Evolutionary conservation across 2,888 invertebrate species (phyloP).

Genomic region (Aphidoletes aphidimyza): DNA sequence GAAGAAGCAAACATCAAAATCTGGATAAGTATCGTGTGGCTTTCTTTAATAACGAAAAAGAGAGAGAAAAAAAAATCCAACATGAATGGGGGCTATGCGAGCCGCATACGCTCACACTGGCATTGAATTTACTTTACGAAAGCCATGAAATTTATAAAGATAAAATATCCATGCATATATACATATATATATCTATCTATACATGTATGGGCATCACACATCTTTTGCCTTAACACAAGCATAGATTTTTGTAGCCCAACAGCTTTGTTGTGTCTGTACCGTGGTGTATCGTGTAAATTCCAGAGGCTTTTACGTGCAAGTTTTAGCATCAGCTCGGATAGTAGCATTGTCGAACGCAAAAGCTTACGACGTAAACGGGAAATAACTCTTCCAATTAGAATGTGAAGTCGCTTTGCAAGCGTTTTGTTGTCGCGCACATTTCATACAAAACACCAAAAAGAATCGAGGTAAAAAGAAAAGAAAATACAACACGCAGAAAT

Average conservation of each 20-base stretch:
- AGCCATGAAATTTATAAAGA: too few species aligned
- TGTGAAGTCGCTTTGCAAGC: background rate
- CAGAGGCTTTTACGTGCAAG: constrained; percentile 17
- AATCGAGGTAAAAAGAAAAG: background rate
- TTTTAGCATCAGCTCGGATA: background rate
- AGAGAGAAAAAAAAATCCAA: too few species aligned
- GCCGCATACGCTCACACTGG: too few species aligned
- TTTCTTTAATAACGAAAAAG: too few species aligned
- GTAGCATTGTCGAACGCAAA: constrained; percentile 2
- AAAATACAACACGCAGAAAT: background rate
- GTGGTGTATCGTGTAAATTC: constrained; percentile 17
- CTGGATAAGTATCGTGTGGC: too few species aligned
- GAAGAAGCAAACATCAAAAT: too few species aligned
- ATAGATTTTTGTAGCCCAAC: background rate
- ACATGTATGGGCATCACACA: too few species aligned
- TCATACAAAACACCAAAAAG: background rate
- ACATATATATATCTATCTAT: too few species aligned
- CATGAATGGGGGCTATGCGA: too few species aligned
- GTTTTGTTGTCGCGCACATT: constrained; percentile 19
- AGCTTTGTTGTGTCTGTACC: background rate
- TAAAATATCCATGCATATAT: too few species aligned
- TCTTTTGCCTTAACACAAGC: too few species aligned
- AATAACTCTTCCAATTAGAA: constrained; percentile 52
- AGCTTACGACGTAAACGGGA: constrained; percentile 43
- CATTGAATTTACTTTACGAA: too few species aligned